Conservation (phyloP, 2,888 invertebrate genomes). For the Polietes domitor region DNA sequence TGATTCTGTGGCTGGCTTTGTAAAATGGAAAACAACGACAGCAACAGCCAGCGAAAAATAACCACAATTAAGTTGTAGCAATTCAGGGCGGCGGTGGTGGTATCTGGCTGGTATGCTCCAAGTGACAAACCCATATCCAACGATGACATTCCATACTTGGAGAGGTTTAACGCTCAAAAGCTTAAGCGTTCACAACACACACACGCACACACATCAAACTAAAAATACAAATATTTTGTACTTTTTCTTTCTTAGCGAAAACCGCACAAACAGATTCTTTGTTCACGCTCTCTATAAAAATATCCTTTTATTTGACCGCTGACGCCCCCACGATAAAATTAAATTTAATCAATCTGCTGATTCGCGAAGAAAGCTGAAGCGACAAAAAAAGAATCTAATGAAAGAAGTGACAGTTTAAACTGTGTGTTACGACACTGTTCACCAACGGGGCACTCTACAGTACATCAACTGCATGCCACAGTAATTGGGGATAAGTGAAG, state of each 20-base stretch:
- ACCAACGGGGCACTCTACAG: too few relatives aligned
- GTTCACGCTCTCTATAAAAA: not conserved
- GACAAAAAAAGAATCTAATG: too few relatives aligned
- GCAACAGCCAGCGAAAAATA: not conserved
- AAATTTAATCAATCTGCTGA: not conserved
- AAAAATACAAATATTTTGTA: not conserved
- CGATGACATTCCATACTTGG: not conserved
- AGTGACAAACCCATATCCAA: not conserved
- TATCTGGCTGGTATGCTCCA: not conserved
- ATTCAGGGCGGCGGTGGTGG: not conserved
- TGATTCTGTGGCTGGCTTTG: not conserved
- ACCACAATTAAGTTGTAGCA: constrained; percentile 23
- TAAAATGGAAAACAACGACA: constrained; percentile 22
- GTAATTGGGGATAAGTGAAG: too few relatives aligned
- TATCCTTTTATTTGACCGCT: constrained; percentile 6
- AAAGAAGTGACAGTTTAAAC: too few relatives aligned
- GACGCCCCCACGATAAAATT: not conserved
- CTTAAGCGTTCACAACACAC: not conserved
- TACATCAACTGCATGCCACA: too few relatives aligned
- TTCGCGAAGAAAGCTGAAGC: not conserved
- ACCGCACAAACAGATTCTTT: not conserved
- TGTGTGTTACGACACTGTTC: too few relatives aligned
- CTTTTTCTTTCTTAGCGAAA: not conserved
- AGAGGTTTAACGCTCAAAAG: not conserved
- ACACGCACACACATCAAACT: not conserved